Evolutionary conservation across 2,797 vertebrate species (phyloP).

Genomic region (Tarsius wallacei): DNA sequence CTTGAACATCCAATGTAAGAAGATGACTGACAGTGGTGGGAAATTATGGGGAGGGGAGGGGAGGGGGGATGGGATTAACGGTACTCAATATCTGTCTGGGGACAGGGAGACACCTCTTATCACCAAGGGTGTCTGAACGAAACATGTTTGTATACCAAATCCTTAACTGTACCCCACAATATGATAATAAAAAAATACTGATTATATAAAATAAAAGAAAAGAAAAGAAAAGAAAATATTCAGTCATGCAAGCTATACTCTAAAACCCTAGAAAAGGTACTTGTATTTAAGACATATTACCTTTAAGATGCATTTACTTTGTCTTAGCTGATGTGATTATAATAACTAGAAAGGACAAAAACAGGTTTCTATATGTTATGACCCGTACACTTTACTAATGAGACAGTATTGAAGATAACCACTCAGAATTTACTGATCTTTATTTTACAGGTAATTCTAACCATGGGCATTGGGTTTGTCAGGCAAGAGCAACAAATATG

Average conservation of each 20-base stretch:
- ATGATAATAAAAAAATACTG: no score
- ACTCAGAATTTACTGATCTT: background rate
- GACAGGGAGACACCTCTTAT: no score
- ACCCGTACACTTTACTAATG: background rate
- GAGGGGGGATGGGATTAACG: no score
- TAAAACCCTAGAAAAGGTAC: conserved; percentile 92
- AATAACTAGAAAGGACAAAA: background rate
- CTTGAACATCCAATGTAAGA: no score
- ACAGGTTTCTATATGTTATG: background rate
- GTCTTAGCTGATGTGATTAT: background rate
- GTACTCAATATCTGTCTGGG: no score
- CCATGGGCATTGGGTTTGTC: background rate
- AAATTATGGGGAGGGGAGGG: no score
- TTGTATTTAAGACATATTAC: conserved; percentile 71
- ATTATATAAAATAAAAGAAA: no score
- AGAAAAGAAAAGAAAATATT: no score
- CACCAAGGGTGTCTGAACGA: no score
- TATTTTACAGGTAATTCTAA: background rate
- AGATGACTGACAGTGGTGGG: no score
- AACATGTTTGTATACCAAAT: no score
- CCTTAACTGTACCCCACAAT: no score
- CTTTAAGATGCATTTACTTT: background rate
- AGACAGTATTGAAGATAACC: background rate
- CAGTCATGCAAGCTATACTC: conserved; percentile 89
- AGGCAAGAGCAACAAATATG: background rate